phyloP scores from a whole-genome alignment of 2,113 vertebrate genomes.

The Chionodraco myersi region DNA sequence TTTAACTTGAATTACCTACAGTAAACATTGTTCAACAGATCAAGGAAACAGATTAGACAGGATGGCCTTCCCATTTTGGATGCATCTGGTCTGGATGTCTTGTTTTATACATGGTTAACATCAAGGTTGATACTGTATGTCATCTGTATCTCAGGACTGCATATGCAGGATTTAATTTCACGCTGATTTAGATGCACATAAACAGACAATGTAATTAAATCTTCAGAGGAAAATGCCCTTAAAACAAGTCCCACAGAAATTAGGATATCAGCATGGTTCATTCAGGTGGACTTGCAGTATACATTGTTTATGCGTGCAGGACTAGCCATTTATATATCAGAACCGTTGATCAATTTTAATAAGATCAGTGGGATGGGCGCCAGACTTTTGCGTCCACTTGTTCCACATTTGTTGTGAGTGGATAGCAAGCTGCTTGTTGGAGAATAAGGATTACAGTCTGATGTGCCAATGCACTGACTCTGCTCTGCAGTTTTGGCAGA shows the following conservation, averaged over 20 bases:
- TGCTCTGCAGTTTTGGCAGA: slow-evolving; percentile 26
- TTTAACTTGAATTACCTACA: not conserved
- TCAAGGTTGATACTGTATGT: slow-evolving; percentile 19
- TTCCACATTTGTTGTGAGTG: slow-evolving; percentile 20
- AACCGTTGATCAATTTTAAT: slow-evolving; percentile 57
- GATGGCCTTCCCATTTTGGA: not conserved
- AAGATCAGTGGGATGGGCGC: slow-evolving; percentile 39
- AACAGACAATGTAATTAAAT: not conserved
- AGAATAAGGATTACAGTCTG: not conserved
- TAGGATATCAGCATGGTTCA: not conserved
- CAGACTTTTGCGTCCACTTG: slow-evolving; percentile 23
- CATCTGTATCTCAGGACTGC: not conserved
- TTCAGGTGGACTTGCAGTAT: not conserved
- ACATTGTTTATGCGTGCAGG: slow-evolving; percentile 17
- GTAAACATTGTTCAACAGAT: not conserved
- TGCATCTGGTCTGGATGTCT: not conserved
- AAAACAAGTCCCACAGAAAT: slow-evolving; percentile 5
- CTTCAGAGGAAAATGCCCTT: not conserved
- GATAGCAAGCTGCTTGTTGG: slow-evolving; percentile 19
- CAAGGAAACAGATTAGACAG: not conserved
- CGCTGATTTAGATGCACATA: not conserved
- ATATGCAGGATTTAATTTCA: not conserved
- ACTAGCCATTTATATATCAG: slow-evolving; percentile 24
- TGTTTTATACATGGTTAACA: not conserved
- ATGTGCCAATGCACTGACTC: slow-evolving; percentile 22